Conservation (phyloP, 2,797 vertebrate genomes). For the Halcyon badia region DNA sequence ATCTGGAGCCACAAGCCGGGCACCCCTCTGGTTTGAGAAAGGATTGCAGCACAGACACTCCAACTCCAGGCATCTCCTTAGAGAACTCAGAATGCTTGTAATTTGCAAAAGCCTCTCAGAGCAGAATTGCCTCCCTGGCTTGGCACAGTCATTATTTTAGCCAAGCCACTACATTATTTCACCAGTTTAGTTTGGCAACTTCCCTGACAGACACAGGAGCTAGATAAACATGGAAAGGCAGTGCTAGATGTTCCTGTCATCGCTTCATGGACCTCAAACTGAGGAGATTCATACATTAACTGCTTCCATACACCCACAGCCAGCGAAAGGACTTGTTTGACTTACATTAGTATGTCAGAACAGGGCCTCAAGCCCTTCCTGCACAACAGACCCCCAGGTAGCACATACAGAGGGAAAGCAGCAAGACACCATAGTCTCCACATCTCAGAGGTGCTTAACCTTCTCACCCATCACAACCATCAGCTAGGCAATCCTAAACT, state of each 20-base stretch:
- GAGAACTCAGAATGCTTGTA: background rate
- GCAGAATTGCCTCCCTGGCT: background rate
- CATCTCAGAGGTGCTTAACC: background rate
- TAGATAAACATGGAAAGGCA: background rate
- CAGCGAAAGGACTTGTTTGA: background rate
- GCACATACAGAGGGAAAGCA: background rate
- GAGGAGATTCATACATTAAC: background rate
- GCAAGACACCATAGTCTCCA: background rate
- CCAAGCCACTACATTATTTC: background rate
- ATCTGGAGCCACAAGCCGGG: background rate
- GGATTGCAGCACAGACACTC: background rate
- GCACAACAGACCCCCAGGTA: background rate
- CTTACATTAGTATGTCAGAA: background rate
- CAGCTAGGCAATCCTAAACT: background rate
- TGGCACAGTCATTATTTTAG: background rate
- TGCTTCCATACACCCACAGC: background rate
- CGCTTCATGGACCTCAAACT: fast-evolving
- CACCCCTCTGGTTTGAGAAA: fast-evolving
- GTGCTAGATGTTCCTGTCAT: background rate
- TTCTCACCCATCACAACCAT: background rate
- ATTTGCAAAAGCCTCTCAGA: background rate
- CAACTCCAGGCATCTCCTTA: background rate
- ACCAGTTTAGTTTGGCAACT: background rate
- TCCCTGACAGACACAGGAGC: background rate
- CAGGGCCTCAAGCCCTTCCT: background rate